Evolutionary conservation across 2,113 vertebrate genomes (phyloP), one percentile per base, ranked within the genome.

Genomic region (Entelurus aequoreus): DNA sequence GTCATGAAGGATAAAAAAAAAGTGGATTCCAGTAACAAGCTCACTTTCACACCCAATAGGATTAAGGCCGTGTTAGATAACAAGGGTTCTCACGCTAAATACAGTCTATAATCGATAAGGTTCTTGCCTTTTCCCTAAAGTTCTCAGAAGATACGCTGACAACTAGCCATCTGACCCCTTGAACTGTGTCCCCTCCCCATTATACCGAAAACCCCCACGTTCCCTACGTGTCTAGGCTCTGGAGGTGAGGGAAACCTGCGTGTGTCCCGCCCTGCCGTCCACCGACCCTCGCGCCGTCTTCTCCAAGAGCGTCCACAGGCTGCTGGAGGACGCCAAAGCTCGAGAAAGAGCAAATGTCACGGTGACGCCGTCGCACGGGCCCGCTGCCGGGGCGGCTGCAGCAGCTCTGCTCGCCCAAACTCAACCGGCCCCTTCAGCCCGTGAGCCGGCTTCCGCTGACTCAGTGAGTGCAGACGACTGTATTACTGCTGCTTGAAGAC

Each of bases 201-300:
- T 46, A 42, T 10, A 42, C 40, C 10, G 40, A 9, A 42, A 42
- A n/a, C n/a, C 10, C 40, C 40, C 40, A 42, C 40, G 8, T 42
- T 4, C 40, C 48, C 12, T 7, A 2, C 67, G 56, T 68, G 80
- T 89, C 63, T 80, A 99, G 96, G 96, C 94, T 76, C 85, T 99
- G 81, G 90, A 94, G 88, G 79, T 98, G 78, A 92, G 96, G 74
- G 92, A 92, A 57, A 82, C 52, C 53, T 98, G 96, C 68, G 81
- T 89, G 52, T 98, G 96, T 59, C 94, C 96, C 1, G 82, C 91
- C 13, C 92, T 99, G 53, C 88, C 94, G 61, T 84, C 78, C 59
- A 74, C 85, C 19, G 96, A 98, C 84, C 97, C 96, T 72, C 94
- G 94, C 6, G 75, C 80, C 40, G 55, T 92, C 65, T 97, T 99